Evolutionary conservation across 2,113 vertebrate species (phyloP), one percentile per base, ranked within the genome.

Genomic region (Tupaia chinensis): DNA sequence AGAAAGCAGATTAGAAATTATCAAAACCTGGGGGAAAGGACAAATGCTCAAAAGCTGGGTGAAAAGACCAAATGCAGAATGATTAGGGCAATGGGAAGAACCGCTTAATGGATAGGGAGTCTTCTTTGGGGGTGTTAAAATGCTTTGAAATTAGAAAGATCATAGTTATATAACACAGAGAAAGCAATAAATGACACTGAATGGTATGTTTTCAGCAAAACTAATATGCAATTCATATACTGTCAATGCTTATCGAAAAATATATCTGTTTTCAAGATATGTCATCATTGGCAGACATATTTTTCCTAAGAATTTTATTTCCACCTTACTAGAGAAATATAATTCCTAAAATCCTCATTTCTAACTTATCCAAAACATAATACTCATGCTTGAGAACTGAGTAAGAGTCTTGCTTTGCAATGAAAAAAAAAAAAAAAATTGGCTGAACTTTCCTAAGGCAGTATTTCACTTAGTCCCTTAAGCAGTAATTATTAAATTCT

Each of bases 231-330:
- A 91, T 76, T 77, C 2, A 54, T 54, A 87, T 17, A 56, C 9
- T 34, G 54, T 8, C 54, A 60, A 68, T 69, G 27, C 22, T 54
- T 86, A 90, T 34, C 66, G 9, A 22, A 61, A 89, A 93, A 58
- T 58, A 78, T 7, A 66, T 89, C 27, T 87, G 20, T 66, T 84
- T 87, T 27, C 3, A 91, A 94, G 78, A 32, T 66, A 66, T 61
- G 23, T 56, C 56, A 87, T 58, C 16, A 54, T 79, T 88, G 65
- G 9, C 7, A 25, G 32, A 79, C 10, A 70, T 76, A 44, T 74
- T 73, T 74, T 89, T 53, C 15, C 44, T 79, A 77, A 93, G 23
- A 70, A 91, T 60, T 96, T 66, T 32, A 88, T 73, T 78, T 84
- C 20, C 6, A 91, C 29, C 10, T 78, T 60, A 17, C 84, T 81